A percentile compares a stretch with the other conserved stretches of the same genome.
Conservation (phyloP, 2,888 invertebrate genomes). For the Melanchra persicariae region DNA sequence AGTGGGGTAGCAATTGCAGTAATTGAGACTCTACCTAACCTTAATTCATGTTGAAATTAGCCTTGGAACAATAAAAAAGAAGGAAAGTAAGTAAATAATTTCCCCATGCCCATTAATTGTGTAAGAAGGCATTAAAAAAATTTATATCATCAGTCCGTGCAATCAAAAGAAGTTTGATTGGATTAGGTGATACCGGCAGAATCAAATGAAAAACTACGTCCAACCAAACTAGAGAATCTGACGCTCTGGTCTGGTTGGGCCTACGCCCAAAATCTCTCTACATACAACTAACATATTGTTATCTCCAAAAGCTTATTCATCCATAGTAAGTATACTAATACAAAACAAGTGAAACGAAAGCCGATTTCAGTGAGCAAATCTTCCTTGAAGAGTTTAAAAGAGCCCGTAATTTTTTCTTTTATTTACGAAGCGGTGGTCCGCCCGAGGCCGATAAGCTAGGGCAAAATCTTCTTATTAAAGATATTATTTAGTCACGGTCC, state of each 20-base stretch:
- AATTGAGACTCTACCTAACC: conserved; percentile 23
- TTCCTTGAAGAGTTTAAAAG: conserved; percentile 55
- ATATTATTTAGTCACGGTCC: conserved; percentile 61
- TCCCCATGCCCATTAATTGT: no score
- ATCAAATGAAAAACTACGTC: background rate
- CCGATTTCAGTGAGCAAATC: conserved; percentile 40
- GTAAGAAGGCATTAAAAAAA: no score
- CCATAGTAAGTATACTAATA: conserved; percentile 27
- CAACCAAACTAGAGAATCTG: no score
- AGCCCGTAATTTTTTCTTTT: conserved; percentile 55
- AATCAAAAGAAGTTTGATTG: background rate
- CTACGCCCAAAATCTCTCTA: no score
- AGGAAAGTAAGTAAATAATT: background rate
- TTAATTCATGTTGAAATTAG: conserved; percentile 9
- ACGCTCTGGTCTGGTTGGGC: no score
- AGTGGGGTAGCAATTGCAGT: conserved; percentile 28
- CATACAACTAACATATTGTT: conserved; percentile 33
- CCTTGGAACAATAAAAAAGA: background rate
- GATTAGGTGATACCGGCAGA: background rate
- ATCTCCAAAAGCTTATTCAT: conserved; percentile 16
- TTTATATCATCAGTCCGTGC: no score
- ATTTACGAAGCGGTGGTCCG: conserved; percentile 54
- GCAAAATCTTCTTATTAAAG: conserved; percentile 59
- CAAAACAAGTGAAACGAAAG: conserved; percentile 48
- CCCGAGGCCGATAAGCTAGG: conserved; percentile 54